phyloP scores from a whole-genome alignment of 1,140 invertebrate species.

The Calliphora vicina region DNA sequence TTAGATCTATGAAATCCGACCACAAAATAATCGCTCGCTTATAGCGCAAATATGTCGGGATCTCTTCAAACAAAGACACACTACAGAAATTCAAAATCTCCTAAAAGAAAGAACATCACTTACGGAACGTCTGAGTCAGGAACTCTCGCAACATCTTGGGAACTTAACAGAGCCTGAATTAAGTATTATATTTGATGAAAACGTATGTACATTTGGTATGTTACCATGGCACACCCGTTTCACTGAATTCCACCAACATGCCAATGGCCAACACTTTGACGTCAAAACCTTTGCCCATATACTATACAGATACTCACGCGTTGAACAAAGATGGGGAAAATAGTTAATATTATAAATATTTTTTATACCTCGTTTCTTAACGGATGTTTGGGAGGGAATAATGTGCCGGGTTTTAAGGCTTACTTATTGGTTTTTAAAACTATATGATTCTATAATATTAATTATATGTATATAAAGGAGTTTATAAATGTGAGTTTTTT shows the following conservation, averaged over 20 bases:
- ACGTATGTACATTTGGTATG: constrained; percentile 54
- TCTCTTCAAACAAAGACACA: constrained; percentile 45
- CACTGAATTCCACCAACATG: constrained; percentile 57
- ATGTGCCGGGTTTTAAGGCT: not conserved
- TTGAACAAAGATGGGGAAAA: constrained; percentile 61
- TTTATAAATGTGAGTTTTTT: not conserved
- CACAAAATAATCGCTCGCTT: constrained; percentile 50
- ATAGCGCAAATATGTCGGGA: constrained; percentile 57
- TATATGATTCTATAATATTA: constrained; percentile 11
- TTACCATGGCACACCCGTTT: constrained; percentile 59
- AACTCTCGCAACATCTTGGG: constrained; percentile 46
- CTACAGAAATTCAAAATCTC: constrained; percentile 45
- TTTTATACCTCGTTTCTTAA: not conserved
- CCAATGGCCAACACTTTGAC: constrained; percentile 48
- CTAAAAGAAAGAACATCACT: constrained; percentile 48
- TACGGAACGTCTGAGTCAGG: constrained; percentile 43
- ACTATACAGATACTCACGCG: constrained; percentile 56
- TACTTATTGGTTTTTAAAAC: constrained; percentile 42
- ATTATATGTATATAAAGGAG: not conserved
- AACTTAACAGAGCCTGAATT: constrained; percentile 51
- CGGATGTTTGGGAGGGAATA: not conserved
- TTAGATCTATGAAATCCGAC: constrained; percentile 50
- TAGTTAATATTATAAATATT: constrained; percentile 39
- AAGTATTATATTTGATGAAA: constrained; percentile 51
- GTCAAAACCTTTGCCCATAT: constrained; percentile 48